A percentile compares a stretch with the other conserved stretches of the same genome.
Evolutionary conservation across 2,888 invertebrate genomes (phyloP).

Genomic region (Agrotis puta): DNA sequence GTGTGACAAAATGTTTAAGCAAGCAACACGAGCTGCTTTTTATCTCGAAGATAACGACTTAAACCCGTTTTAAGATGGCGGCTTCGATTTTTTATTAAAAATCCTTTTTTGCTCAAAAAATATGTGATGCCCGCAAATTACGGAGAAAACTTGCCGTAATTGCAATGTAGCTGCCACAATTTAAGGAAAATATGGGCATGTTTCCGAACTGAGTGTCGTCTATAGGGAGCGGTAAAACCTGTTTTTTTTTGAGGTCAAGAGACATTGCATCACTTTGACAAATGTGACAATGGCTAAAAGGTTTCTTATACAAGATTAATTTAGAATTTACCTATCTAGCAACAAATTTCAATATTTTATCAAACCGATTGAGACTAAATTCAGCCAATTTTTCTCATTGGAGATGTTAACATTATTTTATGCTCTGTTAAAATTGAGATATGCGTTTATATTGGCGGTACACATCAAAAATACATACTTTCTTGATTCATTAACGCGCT

Average conservation of each 20-base stretch:
- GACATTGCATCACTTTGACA: constrained; percentile 15
- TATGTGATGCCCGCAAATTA: constrained; percentile 12
- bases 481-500: constrained; percentile 55
- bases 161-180: constrained; percentile 27
- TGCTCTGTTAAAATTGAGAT: constrained; percentile 62
- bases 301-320: too few species aligned
- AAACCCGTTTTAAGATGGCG: constrained; percentile 35
- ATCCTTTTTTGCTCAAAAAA: constrained; percentile 30
- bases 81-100: constrained; percentile 24
- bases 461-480: constrained; percentile 55
- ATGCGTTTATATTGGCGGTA: constrained; percentile 56
- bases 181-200: constrained; percentile 43
- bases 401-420: constrained; percentile 46
- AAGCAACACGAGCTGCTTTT: constrained; percentile 18
- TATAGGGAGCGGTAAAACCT: constrained; percentile 29
- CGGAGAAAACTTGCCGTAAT: constrained; percentile 47
- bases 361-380: background rate
- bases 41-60: constrained; percentile 42
- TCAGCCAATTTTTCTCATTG: constrained; percentile 34
- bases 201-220: constrained; percentile 10
- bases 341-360: background rate
- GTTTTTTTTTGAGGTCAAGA: constrained; percentile 35
- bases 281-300: background rate
- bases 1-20: constrained; percentile 20
- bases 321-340: too few species aligned